Percentiles rank a stretch among this genome's conserved stretches.
phyloP scores from a whole-genome alignment of 2,113 vertebrate genomes.

The Pica pica region DNA sequence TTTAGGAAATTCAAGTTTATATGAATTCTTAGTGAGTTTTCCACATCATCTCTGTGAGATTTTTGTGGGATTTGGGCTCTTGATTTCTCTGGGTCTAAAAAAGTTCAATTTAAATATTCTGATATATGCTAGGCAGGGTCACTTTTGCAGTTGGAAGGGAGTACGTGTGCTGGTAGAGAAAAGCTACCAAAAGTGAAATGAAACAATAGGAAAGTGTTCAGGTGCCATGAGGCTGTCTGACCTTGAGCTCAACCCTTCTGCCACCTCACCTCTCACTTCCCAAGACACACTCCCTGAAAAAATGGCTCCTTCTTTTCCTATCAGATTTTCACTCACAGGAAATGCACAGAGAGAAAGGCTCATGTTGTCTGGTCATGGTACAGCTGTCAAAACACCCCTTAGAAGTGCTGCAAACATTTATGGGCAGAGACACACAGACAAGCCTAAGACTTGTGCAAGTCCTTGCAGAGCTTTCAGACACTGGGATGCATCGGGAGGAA shows the following conservation, averaged over 20 bases:
- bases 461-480: neutral
- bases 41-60: neutral
- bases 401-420: neutral
- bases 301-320: neutral
- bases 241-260: neutral
- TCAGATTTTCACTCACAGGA: neutral
- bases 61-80: neutral
- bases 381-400: neutral
- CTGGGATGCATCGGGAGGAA: neutral
- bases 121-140: neutral
- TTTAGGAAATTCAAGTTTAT: neutral
- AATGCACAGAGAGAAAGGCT: neutral
- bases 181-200: neutral
- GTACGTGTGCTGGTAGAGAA: neutral
- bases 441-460: neutral
- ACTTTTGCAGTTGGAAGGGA: neutral
- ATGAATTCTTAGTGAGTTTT: neutral
- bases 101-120: neutral
- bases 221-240: neutral
- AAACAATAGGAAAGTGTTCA: neutral
- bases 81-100: neutral
- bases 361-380: accelerated
- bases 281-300: neutral
- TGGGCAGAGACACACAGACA: neutral
- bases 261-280: neutral